These are phyloP conservation scores for Poeciliopsis retropinna DNA, from an alignment of 2,113 vertebrate genomes.

Conservation along the genomic window DNA sequence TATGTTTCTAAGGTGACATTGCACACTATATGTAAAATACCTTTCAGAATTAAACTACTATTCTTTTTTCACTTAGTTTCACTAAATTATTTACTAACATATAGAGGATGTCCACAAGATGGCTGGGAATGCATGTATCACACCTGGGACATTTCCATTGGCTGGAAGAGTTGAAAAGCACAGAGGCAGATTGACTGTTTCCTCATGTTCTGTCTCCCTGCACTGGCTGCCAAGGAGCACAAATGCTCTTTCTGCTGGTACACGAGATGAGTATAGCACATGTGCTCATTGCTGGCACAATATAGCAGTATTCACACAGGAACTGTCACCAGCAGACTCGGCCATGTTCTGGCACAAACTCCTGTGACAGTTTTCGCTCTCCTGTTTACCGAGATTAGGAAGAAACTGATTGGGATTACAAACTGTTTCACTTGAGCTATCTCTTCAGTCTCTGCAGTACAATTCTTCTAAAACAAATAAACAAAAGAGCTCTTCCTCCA, in stretches of 20 bases:
- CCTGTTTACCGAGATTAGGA: conserved; percentile 61
- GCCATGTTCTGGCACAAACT: conserved; percentile 55
- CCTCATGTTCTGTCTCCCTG: conserved; percentile 59
- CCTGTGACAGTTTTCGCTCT: conserved; percentile 47
- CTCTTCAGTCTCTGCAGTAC: conserved; percentile 15
- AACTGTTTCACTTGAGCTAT: conserved; percentile 28
- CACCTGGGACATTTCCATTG: conserved; percentile 32
- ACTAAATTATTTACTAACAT: conserved; percentile 5
- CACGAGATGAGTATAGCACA: conserved; percentile 52
- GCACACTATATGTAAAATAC: no score
- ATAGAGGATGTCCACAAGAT: conserved; percentile 12
- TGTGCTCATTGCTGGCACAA: conserved; percentile 55
- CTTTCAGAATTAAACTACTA: no score
- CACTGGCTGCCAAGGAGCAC: conserved; percentile 52
- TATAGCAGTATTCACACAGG: conserved; percentile 57
- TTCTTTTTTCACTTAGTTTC: conserved; percentile 1
- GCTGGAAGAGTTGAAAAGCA: conserved; percentile 24
- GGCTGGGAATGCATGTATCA: conserved; percentile 9
- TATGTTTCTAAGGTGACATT: no score
- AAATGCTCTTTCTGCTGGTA: conserved; percentile 63
- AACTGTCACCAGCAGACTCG: conserved; percentile 64
- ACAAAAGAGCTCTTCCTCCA: neutral
- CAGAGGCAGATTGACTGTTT: conserved; percentile 48
- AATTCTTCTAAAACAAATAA: conserved; percentile 10
- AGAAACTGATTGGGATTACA: conserved; percentile 54